Conservation (phyloP, 2,797 vertebrate genomes). For the Microctenopoma lineatum region DNA sequence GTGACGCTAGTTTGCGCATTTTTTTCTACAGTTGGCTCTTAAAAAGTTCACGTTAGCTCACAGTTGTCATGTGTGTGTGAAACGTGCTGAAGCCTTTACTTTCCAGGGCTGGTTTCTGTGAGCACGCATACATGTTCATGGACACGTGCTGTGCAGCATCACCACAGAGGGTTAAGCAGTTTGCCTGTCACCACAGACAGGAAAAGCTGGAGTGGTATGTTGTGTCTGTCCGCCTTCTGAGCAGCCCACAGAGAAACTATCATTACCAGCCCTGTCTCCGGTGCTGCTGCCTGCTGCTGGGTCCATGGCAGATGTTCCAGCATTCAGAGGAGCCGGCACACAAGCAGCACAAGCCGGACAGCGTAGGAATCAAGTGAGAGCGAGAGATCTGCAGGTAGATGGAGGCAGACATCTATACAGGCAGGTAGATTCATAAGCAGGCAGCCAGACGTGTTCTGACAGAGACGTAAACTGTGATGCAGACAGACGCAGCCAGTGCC, state of each 20-base stretch:
- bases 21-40: background rate
- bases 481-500: constrained; percentile 37
- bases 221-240: constrained; percentile 80
- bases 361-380: constrained; percentile 21
- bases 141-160: constrained; percentile 52
- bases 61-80: too few relatives aligned
- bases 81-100: too few relatives aligned
- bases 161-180: constrained; percentile 82
- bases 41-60: background rate
- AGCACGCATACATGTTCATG: background rate
- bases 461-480: constrained; percentile 52
- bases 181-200: constrained; percentile 79
- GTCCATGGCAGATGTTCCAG: constrained; percentile 75
- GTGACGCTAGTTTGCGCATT: background rate
- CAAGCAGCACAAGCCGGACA: constrained; percentile 12
- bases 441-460: constrained; percentile 59
- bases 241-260: constrained; percentile 76
- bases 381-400: constrained; percentile 47
- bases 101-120: too few relatives aligned
- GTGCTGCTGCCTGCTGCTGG: constrained; percentile 67
- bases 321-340: constrained; percentile 20
- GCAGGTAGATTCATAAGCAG: constrained; percentile 47
- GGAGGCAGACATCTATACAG: constrained; percentile 49
- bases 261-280: constrained; percentile 74
- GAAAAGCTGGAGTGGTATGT: constrained; percentile 82